These are phyloP conservation scores for Eupithecia vulgata DNA, from an alignment of 2,888 invertebrate genomes.

Conservation along the genomic window DNA sequence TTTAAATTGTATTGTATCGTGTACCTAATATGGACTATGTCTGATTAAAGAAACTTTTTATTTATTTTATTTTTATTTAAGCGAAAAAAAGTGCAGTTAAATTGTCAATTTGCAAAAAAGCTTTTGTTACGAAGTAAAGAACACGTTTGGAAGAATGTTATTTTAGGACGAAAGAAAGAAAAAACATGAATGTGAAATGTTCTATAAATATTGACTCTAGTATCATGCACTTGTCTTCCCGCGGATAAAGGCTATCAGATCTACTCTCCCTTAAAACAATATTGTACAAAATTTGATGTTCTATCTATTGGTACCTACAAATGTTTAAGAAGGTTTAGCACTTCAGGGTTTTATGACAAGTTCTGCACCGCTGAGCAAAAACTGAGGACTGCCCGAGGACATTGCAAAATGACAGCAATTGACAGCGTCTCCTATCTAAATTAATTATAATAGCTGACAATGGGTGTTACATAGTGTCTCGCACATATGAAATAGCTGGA, in stretches of 20 bases:
- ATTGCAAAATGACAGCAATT: constrained; percentile 35
- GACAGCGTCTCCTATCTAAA: constrained; percentile 41
- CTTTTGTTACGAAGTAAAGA: too few species aligned
- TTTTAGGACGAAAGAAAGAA: too few species aligned
- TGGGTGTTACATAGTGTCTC: not conserved
- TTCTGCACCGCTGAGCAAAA: constrained; percentile 38
- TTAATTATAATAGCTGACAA: constrained; percentile 33
- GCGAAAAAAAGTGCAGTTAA: too few species aligned
- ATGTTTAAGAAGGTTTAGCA: not conserved
- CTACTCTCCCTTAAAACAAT: not conserved
- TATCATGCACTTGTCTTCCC: not conserved
- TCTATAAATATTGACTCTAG: not conserved
- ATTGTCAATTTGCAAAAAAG: too few species aligned
- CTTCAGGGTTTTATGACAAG: not conserved
- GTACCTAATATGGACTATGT: too few species aligned
- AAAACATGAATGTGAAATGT: too few species aligned
- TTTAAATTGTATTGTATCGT: too few species aligned
- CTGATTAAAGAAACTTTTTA: too few species aligned
- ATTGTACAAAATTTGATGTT: not conserved
- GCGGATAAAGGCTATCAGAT: not conserved
- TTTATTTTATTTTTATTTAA: too few species aligned
- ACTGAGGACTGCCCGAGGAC: constrained; percentile 27
- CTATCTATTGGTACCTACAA: not conserved
- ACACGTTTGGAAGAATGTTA: too few species aligned
- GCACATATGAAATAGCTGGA: not conserved